phyloP scores from a whole-genome alignment of 2,113 vertebrate genomes.

The Uria lomvia region DNA sequence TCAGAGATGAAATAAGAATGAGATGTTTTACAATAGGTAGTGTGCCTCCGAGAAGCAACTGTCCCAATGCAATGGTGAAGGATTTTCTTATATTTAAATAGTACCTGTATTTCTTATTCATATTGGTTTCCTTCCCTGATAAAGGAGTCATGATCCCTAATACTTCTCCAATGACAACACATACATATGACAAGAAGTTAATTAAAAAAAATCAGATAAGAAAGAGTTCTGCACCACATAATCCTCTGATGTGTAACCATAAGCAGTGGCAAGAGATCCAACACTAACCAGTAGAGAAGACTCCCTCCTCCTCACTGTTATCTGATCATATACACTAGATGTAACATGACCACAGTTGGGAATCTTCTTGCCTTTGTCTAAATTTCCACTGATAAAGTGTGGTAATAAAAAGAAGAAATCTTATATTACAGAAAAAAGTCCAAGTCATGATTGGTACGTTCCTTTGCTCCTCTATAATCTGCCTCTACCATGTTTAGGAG shows the following conservation, averaged over 20 bases:
- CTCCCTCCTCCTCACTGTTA: background rate
- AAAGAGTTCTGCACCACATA: background rate
- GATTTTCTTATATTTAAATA: background rate
- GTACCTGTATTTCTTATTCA: background rate
- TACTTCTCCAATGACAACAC: background rate
- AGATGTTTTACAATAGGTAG: background rate
- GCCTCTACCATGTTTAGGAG: background rate
- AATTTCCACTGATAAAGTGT: background rate
- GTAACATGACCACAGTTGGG: background rate
- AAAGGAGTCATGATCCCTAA: background rate
- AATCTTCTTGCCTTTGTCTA: background rate
- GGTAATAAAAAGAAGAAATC: slow-evolving; percentile 10
- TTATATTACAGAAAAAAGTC: background rate
- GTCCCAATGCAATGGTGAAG: background rate
- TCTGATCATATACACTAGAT: background rate
- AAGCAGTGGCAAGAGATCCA: background rate
- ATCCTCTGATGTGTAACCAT: background rate
- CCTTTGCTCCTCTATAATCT: background rate
- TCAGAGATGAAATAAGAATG: background rate
- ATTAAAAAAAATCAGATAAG: background rate
- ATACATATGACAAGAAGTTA: background rate
- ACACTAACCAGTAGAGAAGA: background rate
- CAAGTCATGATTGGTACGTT: background rate
- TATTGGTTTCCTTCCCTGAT: background rate
- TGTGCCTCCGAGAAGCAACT: background rate